Evolutionary conservation across 2,797 vertebrate species (phyloP), one percentile per base, ranked within the genome.

Genomic region (Aplochiton taeniatus): DNA sequence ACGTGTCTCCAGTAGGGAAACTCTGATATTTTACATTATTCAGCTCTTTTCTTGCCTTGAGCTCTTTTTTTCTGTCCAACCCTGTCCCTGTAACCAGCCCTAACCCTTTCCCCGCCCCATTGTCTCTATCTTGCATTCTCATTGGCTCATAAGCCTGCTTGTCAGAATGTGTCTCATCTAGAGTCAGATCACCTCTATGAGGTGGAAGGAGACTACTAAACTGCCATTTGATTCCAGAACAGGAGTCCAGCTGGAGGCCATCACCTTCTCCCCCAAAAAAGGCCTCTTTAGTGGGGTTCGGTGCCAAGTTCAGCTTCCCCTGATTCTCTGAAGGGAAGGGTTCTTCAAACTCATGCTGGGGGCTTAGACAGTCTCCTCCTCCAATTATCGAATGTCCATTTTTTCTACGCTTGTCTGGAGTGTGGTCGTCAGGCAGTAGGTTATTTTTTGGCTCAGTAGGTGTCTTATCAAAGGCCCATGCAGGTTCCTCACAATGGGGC

Each of bases 351-450:
- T 74, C 58, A 42, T 58, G 50, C 63, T 41, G 70, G 57, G 11
- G 9, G 11, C 50, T 44, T 62, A 61, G 12, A 46, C 55, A 17
- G 47, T 61, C 60, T n/a, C 20, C 48, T 61, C 53, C 46, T 31
- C 1, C 5, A 45, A 4, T 53, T 11, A 43, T 60, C 54, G 11
- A 11, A 55, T 63, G 59, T 68, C 31, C 1, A 4, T 65, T 45
- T 18, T 75, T 54, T 66, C n/a, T 61, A 58, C 64, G 57, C 63
- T 43, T 6, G 50, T 9, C 31, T 57, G 65, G 56, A 48, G 48
- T 20, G 16, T n/a, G 41, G 47, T 46, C 41, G 14, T 59, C 55
- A 0, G 55, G 59, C 20, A 65, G 68, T 47, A 57, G 46, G 45
- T 42, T 60, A 61, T 55, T 20, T 58, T 70, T 58, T 46, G 20